Conservation (phyloP, 2,888 invertebrate species). For the Malacosoma neustria region DNA sequence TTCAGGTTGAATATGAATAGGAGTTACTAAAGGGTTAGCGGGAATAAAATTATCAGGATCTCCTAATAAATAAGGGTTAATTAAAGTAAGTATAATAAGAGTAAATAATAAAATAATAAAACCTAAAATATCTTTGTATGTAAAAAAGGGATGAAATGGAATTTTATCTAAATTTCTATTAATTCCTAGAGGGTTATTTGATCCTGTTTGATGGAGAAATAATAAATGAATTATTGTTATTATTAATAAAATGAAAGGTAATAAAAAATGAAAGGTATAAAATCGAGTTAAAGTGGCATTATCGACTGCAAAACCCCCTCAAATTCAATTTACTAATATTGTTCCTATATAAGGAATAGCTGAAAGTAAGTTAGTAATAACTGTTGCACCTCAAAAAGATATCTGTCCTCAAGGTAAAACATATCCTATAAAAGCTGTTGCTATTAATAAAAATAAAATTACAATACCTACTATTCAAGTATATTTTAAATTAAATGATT, state of each 20-base stretch:
- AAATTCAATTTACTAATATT: slow-evolving; percentile 80
- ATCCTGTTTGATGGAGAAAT: slow-evolving; percentile 80
- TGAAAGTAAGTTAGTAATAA: slow-evolving; percentile 85
- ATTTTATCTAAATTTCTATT: slow-evolving; percentile 81
- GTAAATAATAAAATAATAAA: slow-evolving; percentile 71
- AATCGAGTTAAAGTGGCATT: slow-evolving; percentile 86
- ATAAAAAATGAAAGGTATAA: slow-evolving; percentile 82
- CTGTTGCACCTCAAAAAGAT: slow-evolving; percentile 86
- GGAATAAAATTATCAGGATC: slow-evolving; percentile 85
- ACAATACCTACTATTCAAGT: slow-evolving; percentile 80
- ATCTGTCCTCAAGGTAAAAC: slow-evolving; percentile 87
- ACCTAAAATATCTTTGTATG: slow-evolving; percentile 77
- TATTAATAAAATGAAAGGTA: slow-evolving; percentile 80
- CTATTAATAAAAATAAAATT: slow-evolving; percentile 80
- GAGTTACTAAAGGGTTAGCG: slow-evolving; percentile 80
- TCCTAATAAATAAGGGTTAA: slow-evolving; percentile 75
- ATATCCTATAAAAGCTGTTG: slow-evolving; percentile 85
- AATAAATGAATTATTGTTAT: slow-evolving; percentile 78
- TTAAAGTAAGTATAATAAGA: slow-evolving; percentile 67
- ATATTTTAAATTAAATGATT: slow-evolving; percentile 61
- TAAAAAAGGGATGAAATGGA: slow-evolving; percentile 79
- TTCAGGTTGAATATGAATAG: slow-evolving; percentile 87
- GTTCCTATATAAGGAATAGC: slow-evolving; percentile 81
- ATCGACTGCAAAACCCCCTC: slow-evolving; percentile 84
- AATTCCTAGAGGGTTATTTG: slow-evolving; percentile 77